Evolutionary conservation across 2,888 invertebrate species (phyloP).

Genomic region (Coronaproctus castanopsis): DNA sequence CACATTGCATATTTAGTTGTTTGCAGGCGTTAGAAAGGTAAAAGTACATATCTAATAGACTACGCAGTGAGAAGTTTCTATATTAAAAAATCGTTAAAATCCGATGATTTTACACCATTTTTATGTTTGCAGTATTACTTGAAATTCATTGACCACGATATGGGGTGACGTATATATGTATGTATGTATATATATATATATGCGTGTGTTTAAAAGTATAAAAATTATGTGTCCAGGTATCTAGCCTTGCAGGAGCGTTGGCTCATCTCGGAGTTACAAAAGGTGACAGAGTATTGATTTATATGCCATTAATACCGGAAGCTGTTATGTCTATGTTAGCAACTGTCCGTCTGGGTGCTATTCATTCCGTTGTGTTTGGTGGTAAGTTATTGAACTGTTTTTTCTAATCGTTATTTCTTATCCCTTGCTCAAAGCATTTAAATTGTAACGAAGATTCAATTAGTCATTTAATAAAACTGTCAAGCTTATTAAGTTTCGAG

Average conservation of each 20-base stretch:
- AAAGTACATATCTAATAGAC: too few species aligned
- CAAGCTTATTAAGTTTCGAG: too few species aligned
- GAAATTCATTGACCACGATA: neutral
- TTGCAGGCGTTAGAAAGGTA: too few species aligned
- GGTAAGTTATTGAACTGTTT: conserved; percentile 40
- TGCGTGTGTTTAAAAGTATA: neutral
- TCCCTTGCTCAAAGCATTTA: too few species aligned
- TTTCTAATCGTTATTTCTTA: too few species aligned
- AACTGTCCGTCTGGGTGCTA: conserved; percentile 63
- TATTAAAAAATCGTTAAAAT: too few species aligned
- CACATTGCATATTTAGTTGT: too few species aligned
- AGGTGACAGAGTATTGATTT: conserved; percentile 73
- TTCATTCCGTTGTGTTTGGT: conserved; percentile 90
- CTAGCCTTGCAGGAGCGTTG: conserved; percentile 58
- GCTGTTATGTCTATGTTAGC: conserved; percentile 77
- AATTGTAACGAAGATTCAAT: too few species aligned
- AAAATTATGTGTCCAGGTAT: conserved; percentile 33
- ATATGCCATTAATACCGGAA: conserved; percentile 88
- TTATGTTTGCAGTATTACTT: too few species aligned
- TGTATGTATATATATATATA: conserved; percentile 9
- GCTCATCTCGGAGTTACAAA: conserved; percentile 51
- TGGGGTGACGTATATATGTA: neutral
- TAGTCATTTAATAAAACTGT: too few species aligned
- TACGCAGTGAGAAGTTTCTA: too few species aligned
- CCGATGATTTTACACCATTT: too few species aligned